Evolutionary conservation across 1,140 invertebrate species (phyloP).

Genomic region (Drosophila subpulchrella): DNA sequence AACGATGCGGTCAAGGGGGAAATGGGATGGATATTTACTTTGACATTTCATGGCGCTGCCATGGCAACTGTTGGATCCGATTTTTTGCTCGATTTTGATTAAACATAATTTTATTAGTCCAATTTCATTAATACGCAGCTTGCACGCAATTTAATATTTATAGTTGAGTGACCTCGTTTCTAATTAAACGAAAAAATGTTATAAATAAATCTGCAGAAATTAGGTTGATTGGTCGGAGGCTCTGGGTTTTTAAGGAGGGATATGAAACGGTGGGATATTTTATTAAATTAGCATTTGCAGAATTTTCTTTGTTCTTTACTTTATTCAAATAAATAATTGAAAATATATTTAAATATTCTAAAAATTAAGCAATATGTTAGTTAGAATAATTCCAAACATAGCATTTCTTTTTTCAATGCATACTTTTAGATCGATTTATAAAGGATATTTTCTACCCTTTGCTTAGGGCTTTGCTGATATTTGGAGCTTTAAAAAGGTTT

Average conservation of each 20-base stretch:
- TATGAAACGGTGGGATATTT: not conserved
- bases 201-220: slow-evolving; percentile 65
- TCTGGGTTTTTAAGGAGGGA: not conserved
- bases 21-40: slow-evolving; percentile 42
- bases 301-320: not conserved
- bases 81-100: slow-evolving; percentile 54
- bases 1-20: slow-evolving; percentile 23
- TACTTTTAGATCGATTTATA: too few species aligned
- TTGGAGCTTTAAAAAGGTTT: not conserved
- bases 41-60: slow-evolving; percentile 53
- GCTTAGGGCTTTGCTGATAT: too few species aligned
- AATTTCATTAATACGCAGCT: slow-evolving; percentile 77
- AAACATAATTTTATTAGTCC: slow-evolving; percentile 80
- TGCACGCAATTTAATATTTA: slow-evolving; percentile 76
- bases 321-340: too few species aligned
- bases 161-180: slow-evolving; percentile 75
- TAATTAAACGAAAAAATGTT: slow-evolving; percentile 77
- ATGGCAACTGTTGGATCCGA: slow-evolving; percentile 34
- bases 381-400: too few species aligned
- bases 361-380: too few species aligned
- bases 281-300: not conserved
- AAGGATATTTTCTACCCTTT: too few species aligned
- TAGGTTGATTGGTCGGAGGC: slow-evolving; percentile 8
- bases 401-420: too few species aligned
- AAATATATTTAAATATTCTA: too few species aligned